A percentile compares a stretch with the other conserved stretches of the same genome.
Evolutionary conservation across 2,797 vertebrate species (phyloP).

Genomic region (Leucoraja ocellata): DNA sequence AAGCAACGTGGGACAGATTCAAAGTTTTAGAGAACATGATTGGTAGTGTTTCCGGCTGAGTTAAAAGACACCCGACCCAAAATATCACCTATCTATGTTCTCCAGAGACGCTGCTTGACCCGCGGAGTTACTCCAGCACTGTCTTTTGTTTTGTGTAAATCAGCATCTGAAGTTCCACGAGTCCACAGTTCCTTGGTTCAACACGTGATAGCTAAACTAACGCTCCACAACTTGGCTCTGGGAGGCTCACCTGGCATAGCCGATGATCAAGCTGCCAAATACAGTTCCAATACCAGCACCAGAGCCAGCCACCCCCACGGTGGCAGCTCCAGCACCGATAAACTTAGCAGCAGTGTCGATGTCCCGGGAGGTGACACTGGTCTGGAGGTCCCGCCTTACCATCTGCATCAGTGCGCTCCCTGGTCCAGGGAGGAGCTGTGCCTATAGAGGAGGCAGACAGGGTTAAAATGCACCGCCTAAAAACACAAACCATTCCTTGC

Average conservation of each 20-base stretch:
- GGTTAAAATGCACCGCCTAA: not conserved
- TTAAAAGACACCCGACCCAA: no score
- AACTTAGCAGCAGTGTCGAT: constrained; percentile 93
- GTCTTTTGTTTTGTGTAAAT: no score
- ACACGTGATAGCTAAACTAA: not conserved
- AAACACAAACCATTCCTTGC: not conserved
- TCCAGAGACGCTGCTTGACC: no score
- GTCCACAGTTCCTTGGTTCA: no score
- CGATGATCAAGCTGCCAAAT: constrained; percentile 91
- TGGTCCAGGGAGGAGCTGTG: not conserved
- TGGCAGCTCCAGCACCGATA: constrained; percentile 90
- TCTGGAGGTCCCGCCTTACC: constrained; percentile 74
- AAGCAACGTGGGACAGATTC: no score
- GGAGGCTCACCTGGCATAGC: constrained; percentile 77
- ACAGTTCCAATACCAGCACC: constrained; percentile 89
- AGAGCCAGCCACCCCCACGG: constrained; percentile 88
- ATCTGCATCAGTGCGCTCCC: constrained; percentile 57
- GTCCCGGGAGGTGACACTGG: constrained; percentile 67
- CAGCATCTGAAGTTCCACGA: no score
- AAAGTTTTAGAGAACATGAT: no score
- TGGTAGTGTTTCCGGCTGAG: no score
- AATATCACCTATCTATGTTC: no score
- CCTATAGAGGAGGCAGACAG: not conserved
- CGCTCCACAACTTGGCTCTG: not conserved
- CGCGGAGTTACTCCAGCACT: no score